These are phyloP conservation scores for Bos taurus DNA, from an alignment of 2,113 vertebrate species.

Conservation along the genomic window DNA sequence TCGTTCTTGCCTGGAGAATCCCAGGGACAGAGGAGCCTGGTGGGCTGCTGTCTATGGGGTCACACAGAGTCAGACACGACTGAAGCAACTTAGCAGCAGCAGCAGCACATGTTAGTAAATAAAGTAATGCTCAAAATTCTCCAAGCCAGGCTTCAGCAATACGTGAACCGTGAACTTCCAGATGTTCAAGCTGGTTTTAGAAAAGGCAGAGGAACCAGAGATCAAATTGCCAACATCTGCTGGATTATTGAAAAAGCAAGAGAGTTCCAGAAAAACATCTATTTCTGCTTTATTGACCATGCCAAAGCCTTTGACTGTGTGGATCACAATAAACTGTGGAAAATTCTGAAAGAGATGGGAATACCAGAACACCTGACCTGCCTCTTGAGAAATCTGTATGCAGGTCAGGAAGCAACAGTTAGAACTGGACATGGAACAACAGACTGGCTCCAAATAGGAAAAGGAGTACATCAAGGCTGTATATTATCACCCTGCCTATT, in stretches of 20 bases:
- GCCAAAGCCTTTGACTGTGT: not conserved
- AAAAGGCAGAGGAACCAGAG: not conserved
- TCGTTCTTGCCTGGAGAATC: too few relatives aligned
- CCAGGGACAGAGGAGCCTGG: too few relatives aligned
- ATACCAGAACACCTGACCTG: not conserved
- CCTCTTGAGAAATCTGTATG: not conserved
- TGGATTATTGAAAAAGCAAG: not conserved
- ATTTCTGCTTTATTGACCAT: not conserved
- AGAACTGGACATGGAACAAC: not conserved
- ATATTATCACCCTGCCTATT: not conserved
- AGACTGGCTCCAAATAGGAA: not conserved
- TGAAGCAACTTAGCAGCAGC: too few relatives aligned
- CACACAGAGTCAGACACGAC: too few relatives aligned
- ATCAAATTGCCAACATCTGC: not conserved
- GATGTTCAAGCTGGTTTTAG: not conserved
- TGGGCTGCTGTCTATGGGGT: too few relatives aligned
- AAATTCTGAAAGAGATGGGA: not conserved
- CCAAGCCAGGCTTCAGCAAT: not conserved
- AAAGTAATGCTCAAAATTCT: not conserved
- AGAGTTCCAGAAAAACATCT: not conserved
- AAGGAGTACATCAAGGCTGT: not conserved
- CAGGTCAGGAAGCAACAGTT: not conserved
- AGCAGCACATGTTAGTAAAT: too few relatives aligned
- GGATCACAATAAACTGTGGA: not conserved
- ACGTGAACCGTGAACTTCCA: accelerated